Evolutionary conservation across 2,888 invertebrate species (phyloP).

Genomic region (Pocota personata): DNA sequence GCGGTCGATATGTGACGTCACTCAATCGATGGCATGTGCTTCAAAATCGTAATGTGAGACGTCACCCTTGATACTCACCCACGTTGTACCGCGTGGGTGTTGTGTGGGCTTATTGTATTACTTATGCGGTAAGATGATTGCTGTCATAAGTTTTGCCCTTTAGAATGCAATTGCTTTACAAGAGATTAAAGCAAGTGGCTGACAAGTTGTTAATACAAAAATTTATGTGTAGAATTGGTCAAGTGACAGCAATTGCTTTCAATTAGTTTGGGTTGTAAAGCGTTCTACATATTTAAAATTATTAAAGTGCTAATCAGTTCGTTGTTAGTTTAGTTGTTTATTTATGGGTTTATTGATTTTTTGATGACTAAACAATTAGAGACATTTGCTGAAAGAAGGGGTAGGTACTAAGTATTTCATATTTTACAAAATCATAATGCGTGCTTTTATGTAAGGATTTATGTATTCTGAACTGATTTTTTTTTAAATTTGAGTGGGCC

Average conservation of each 20-base stretch:
- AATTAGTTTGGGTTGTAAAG: background rate
- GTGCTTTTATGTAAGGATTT: too few species aligned
- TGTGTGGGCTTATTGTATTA: background rate
- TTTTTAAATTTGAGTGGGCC: too few species aligned
- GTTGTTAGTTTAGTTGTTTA: too few species aligned
- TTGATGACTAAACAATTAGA: too few species aligned
- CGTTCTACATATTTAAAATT: too few species aligned
- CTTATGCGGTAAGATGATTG: background rate
- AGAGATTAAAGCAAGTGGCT: background rate
- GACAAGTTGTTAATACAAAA: background rate
- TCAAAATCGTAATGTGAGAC: background rate
- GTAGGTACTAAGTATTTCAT: too few species aligned
- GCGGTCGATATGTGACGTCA: slow-evolving; percentile 35
- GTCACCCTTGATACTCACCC: background rate
- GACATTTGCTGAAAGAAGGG: too few species aligned
- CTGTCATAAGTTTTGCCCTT: background rate
- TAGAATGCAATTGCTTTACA: background rate
- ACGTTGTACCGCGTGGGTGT: background rate
- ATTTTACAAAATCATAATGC: too few species aligned
- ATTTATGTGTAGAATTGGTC: background rate
- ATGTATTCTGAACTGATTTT: too few species aligned
- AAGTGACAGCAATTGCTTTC: background rate
- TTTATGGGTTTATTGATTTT: too few species aligned
- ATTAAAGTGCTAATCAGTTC: too few species aligned
- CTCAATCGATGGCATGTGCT: background rate